phyloP scores from a whole-genome alignment of 2,888 invertebrate species.

The Sesia bembeciformis region DNA sequence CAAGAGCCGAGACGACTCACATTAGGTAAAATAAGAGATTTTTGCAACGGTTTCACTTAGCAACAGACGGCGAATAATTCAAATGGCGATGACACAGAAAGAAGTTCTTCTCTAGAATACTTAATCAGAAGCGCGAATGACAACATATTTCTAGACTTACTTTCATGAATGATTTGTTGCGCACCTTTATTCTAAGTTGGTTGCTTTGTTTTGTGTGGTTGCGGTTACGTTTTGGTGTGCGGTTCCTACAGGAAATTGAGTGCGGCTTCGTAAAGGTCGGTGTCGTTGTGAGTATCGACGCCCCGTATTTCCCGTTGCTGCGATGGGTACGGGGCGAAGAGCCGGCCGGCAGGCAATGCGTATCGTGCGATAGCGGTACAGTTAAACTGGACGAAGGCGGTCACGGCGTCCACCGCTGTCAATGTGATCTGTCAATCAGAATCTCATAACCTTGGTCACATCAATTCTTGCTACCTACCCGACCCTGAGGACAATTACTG shows the following conservation, averaged over 20 bases:
- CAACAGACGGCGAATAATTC: slow-evolving; percentile 55
- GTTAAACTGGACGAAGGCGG: slow-evolving; percentile 52
- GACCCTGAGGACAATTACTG: slow-evolving; percentile 32
- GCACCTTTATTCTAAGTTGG: not conserved
- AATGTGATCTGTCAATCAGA: slow-evolving; percentile 59
- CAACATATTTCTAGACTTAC: slow-evolving; percentile 26
- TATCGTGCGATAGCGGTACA: slow-evolving; percentile 57
- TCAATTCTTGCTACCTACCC: slow-evolving; percentile 28
- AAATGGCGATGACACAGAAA: slow-evolving; percentile 51
- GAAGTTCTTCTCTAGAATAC: slow-evolving; percentile 33
- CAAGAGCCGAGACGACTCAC: slow-evolving; percentile 65
- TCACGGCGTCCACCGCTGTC: slow-evolving; percentile 44
- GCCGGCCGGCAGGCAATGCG: slow-evolving; percentile 29
- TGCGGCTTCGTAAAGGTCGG: slow-evolving; percentile 29
- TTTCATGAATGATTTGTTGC: slow-evolving; percentile 20
- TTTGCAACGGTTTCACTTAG: slow-evolving; percentile 58
- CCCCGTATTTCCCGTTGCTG: slow-evolving; percentile 55
- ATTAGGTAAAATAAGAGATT: slow-evolving; percentile 63
- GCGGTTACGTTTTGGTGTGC: slow-evolving; percentile 32
- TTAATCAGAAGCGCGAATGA: slow-evolving; percentile 27
- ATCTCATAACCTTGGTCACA: slow-evolving; percentile 53
- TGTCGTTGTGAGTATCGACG: slow-evolving; percentile 19
- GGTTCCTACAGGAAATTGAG: slow-evolving; percentile 44
- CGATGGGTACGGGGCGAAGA: slow-evolving; percentile 28
- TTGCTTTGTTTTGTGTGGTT: slow-evolving; percentile 23